Percentiles rank a stretch among this genome's conserved stretches.
Evolutionary conservation across 2,888 invertebrate species (phyloP).

Genomic region (Stenodema calcarata): DNA sequence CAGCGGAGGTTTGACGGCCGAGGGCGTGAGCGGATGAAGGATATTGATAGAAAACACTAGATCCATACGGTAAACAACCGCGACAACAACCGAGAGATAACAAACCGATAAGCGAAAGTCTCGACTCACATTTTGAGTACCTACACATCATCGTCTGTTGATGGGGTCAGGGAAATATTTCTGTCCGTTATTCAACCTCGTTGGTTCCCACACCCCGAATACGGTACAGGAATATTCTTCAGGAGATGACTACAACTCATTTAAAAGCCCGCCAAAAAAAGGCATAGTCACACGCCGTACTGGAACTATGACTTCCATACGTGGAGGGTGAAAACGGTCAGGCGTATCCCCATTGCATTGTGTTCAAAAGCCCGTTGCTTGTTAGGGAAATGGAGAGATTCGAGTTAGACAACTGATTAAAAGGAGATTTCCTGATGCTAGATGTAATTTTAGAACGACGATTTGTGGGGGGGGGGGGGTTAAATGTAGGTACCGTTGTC

Average conservation of each 20-base stretch:
- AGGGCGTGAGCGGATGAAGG: no score
- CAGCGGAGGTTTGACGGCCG: no score
- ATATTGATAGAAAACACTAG: no score
- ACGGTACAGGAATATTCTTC: background rate
- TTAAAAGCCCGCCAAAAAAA: background rate
- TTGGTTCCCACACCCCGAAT: background rate
- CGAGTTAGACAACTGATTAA: background rate
- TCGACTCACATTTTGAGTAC: no score
- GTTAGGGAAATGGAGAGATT: background rate
- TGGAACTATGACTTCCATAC: background rate
- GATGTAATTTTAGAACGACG: background rate
- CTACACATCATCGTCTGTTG: no score
- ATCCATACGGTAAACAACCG: no score
- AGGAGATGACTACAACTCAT: background rate
- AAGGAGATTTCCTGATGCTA: background rate
- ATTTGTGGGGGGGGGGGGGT: no score
- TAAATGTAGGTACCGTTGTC: background rate
- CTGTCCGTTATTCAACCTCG: background rate
- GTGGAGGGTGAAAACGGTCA: background rate
- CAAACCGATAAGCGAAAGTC: no score
- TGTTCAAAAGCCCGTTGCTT: background rate
- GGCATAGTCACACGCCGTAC: background rate
- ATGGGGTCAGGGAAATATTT: background rate
- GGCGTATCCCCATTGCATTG: background rate
- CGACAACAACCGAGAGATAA: no score